phyloP scores from a whole-genome alignment of 2,888 invertebrate genomes.

The Tetranychus piercei region DNA sequence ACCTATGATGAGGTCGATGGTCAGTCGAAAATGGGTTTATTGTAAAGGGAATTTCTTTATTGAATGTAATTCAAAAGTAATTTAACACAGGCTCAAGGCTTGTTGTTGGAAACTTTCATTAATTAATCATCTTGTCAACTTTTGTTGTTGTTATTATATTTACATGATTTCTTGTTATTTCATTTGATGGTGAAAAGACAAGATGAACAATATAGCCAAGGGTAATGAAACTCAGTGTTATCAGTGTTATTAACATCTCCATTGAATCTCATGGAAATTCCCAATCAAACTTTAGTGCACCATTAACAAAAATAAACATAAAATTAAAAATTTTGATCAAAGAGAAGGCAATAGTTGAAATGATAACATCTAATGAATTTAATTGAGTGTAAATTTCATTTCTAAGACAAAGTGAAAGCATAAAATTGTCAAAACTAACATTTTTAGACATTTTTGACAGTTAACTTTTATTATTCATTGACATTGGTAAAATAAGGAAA shows the following conservation, averaged over 20 bases:
- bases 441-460: neutral
- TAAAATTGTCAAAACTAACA: neutral
- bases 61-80: neutral
- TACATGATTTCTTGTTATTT: neutral
- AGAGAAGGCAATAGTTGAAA: no score
- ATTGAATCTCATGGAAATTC: neutral
- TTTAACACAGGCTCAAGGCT: neutral
- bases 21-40: neutral
- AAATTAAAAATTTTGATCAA: no score
- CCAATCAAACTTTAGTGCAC: neutral
- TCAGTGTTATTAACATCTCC: neutral
- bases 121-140: neutral
- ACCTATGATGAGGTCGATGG: neutral
- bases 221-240: neutral
- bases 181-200: neutral
- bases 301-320: no score
- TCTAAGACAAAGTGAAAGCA: no score
- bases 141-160: neutral
- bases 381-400: no score
- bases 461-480: neutral
- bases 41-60: neutral
- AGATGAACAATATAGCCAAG: neutral
- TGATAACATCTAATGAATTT: no score
- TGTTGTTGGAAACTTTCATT: neutral
- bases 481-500: no score